These are phyloP conservation scores for Nesidiocoris tenuis DNA, from an alignment of 2,888 invertebrate species.

Conservation along the genomic window DNA sequence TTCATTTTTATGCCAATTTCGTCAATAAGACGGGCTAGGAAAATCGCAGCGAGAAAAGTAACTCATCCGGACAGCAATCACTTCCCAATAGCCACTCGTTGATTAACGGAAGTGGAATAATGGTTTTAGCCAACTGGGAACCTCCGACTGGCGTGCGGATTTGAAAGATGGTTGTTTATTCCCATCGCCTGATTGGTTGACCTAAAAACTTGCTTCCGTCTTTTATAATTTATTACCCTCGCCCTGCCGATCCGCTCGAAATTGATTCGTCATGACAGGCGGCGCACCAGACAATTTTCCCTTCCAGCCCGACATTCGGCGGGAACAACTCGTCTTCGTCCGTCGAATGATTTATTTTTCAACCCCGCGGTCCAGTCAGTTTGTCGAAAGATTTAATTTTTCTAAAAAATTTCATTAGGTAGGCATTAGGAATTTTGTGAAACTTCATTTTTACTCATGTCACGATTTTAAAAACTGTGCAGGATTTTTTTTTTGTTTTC, in stretches of 20 bases:
- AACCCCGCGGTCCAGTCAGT: background rate
- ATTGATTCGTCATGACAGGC: conserved; percentile 15
- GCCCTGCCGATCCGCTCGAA: background rate
- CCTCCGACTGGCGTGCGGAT: background rate
- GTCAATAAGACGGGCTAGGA: background rate
- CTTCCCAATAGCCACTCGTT: background rate
- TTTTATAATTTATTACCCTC: conserved; percentile 7
- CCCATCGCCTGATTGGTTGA: conserved; percentile 10
- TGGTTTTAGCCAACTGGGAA: background rate
- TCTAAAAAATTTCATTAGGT: too few species aligned
- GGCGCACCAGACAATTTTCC: background rate
- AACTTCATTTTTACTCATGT: too few species aligned
- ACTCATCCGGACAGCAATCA: background rate
- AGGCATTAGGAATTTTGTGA: too few species aligned
- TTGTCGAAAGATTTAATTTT: too few species aligned
- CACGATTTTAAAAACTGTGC: too few species aligned
- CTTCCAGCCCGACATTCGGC: background rate
- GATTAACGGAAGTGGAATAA: background rate
- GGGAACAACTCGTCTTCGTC: background rate
- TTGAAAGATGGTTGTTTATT: conserved; percentile 31
- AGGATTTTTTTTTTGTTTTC: too few species aligned
- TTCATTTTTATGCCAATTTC: too few species aligned
- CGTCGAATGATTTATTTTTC: background rate
- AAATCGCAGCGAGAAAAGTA: background rate
- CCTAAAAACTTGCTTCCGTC: conserved; percentile 19